These are phyloP conservation scores for Pseudomyrmex sp. DNA, from an alignment of 1,140 invertebrate genomes.

Conservation along the genomic window DNA sequence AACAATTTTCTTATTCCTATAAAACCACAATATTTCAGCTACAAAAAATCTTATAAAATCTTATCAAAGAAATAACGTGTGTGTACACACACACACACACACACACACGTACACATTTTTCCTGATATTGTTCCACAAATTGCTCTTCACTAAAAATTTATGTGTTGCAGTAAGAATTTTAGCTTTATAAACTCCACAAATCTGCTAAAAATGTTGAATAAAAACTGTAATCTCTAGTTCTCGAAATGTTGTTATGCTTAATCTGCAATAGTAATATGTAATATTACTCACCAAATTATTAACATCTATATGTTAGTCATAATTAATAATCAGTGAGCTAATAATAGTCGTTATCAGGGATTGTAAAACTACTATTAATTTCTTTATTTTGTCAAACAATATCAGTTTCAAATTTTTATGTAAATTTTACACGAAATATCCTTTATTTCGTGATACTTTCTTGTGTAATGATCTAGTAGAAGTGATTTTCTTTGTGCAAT, in stretches of 20 bases:
- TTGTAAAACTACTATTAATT: conserved; percentile 23
- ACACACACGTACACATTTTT: too few species aligned
- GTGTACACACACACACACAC: too few species aligned
- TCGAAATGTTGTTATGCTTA: not conserved
- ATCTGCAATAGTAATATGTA: conserved; percentile 28
- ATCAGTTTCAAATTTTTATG: not conserved
- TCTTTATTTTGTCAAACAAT: conserved; percentile 13
- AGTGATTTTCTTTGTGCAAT: conserved; percentile 27
- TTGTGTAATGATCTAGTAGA: conserved; percentile 5
- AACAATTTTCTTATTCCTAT: not conserved
- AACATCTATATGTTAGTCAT: conserved; percentile 16
- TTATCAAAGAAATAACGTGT: not conserved
- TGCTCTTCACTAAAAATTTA: not conserved
- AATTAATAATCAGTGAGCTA: not conserved
- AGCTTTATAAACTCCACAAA: not conserved
- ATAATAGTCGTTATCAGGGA: conserved; percentile 6
- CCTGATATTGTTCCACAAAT: not conserved
- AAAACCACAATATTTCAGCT: not conserved
- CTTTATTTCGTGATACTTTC: not conserved
- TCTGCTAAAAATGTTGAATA: not conserved
- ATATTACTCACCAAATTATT: conserved; percentile 15
- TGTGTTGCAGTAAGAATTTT: not conserved
- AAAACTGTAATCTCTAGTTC: not conserved
- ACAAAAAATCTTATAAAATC: not conserved
- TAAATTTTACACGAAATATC: not conserved